Evolutionary conservation across 2,113 vertebrate species (phyloP).

Genomic region (Periophthalmus modestus): DNA sequence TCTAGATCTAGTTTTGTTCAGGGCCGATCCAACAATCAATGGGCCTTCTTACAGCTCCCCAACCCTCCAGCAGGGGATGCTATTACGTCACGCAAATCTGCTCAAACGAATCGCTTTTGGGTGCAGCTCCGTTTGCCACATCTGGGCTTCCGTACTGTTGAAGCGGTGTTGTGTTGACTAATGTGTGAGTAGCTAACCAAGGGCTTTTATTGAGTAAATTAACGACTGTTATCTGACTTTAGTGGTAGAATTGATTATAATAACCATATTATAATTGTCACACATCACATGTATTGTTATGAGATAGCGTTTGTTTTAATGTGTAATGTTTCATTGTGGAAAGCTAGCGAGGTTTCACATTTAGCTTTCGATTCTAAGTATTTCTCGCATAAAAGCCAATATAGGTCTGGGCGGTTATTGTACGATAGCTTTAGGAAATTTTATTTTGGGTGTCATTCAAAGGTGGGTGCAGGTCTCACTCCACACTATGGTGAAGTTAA

Average conservation of each 20-base stretch:
- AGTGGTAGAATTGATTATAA: background rate
- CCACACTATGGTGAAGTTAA: background rate
- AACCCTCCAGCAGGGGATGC: too few species aligned
- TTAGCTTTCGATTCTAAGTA: conserved; percentile 45
- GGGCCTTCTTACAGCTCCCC: too few species aligned
- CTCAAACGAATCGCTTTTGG: conserved; percentile 3
- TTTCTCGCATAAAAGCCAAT: conserved; percentile 58
- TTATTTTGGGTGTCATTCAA: background rate
- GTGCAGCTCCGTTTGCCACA: conserved; percentile 6
- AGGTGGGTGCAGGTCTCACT: background rate
- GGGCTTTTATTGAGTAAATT: conserved; percentile 13
- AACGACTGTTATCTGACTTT: background rate
- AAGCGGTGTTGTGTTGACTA: conserved; percentile 54
- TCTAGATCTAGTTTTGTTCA: too few species aligned
- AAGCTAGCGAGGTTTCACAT: conserved; percentile 25
- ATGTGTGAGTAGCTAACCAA: conserved; percentile 72
- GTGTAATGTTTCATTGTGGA: background rate
- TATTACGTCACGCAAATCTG: background rate
- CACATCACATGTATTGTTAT: background rate
- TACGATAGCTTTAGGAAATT: background rate
- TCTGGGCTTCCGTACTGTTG: conserved; percentile 56
- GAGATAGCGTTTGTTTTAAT: background rate
- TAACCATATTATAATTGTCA: background rate
- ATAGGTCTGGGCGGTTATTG: conserved; percentile 14
- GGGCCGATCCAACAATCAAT: too few species aligned